These are phyloP conservation scores for Rhamnusium bicolor DNA, from an alignment of 2,888 invertebrate species.

Conservation along the genomic window DNA sequence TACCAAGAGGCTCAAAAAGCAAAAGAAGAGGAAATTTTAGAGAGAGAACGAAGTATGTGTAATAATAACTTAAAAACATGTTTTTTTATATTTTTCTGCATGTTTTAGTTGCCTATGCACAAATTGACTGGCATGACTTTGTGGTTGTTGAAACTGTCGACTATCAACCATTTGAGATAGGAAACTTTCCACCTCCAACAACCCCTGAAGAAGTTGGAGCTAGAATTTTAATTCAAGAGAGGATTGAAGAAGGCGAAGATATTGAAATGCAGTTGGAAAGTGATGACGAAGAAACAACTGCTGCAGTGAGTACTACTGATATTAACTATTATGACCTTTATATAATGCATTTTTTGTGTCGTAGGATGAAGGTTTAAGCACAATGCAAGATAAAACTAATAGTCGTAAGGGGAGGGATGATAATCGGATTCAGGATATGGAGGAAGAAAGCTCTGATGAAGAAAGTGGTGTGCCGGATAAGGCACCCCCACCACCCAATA, in stretches of 20 bases:
- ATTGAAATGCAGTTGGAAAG: slow-evolving; percentile 94
- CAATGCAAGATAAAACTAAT: slow-evolving; percentile 79
- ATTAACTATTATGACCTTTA: neutral
- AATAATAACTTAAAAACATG: neutral
- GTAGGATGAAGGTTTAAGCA: slow-evolving; percentile 74
- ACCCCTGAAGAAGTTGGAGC: slow-evolving; percentile 98
- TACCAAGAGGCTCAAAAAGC: slow-evolving; percentile 95
- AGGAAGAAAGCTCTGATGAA: slow-evolving; percentile 88
- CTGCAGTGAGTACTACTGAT: slow-evolving; percentile 58
- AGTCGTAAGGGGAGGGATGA: slow-evolving; percentile 72
- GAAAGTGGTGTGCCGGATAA: slow-evolving; percentile 72
- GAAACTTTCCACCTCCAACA: slow-evolving; percentile 97
- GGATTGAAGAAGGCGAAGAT: slow-evolving; percentile 86
- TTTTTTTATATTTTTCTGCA: neutral
- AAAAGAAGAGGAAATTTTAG: slow-evolving; percentile 95
- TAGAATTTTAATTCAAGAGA: slow-evolving; percentile 90
- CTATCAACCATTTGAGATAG: slow-evolving; percentile 96
- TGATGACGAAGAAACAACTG: slow-evolving; percentile 76
- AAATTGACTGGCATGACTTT: slow-evolving; percentile 99
- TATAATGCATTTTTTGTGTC: slow-evolving; percentile 8
- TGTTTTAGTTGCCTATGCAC: slow-evolving; percentile 87
- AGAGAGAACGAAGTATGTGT: slow-evolving; percentile 85
- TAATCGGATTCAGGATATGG: slow-evolving; percentile 89
- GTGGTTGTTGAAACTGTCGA: slow-evolving; percentile 99
- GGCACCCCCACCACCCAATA: slow-evolving; percentile 65